A percentile compares a stretch with the other conserved stretches of the same genome.
Evolutionary conservation across 1,140 invertebrate species (phyloP).

Genomic region (Phenacoccus solenopsis): DNA sequence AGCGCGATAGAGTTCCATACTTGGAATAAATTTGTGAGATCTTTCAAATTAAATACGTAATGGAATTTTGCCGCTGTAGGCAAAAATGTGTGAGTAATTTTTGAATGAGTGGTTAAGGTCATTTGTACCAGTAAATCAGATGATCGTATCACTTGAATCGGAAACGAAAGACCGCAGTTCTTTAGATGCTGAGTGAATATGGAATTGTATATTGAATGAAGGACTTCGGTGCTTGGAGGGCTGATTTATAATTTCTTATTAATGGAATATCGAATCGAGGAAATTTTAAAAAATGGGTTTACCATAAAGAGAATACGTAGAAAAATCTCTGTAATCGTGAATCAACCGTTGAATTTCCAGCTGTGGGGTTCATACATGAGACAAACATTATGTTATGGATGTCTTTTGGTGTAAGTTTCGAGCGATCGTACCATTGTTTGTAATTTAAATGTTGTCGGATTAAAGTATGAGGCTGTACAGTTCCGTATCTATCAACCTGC

Average conservation of each 20-base stretch:
- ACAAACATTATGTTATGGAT: constrained; percentile 90
- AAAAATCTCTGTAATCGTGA: constrained; percentile 84
- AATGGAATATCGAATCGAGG: not conserved
- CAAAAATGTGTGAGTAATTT: constrained; percentile 59
- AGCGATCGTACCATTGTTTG: constrained; percentile 81
- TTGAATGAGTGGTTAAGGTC: constrained; percentile 64
- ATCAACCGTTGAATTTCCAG: constrained; percentile 89
- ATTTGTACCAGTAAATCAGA: constrained; percentile 48
- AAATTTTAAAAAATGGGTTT: not conserved
- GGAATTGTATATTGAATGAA: constrained; percentile 68
- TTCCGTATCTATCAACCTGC: constrained; percentile 80
- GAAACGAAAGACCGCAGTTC: constrained; percentile 53
- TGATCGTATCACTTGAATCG: constrained; percentile 42
- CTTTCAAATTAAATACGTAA: constrained; percentile 85
- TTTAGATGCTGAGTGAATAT: constrained; percentile 66
- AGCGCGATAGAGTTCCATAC: constrained; percentile 34
- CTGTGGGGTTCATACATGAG: constrained; percentile 92
- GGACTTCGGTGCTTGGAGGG: constrained; percentile 69
- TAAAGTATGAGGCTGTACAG: constrained; percentile 87
- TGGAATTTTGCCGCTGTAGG: constrained; percentile 92
- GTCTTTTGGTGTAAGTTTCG: constrained; percentile 76
- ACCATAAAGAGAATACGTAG: constrained; percentile 78
- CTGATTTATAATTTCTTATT: no score
- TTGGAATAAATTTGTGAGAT: constrained; percentile 82
- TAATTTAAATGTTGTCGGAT: constrained; percentile 92